These are phyloP conservation scores for Dryobates pubescens DNA, from an alignment of 2,797 vertebrate species.

Conservation along the genomic window DNA sequence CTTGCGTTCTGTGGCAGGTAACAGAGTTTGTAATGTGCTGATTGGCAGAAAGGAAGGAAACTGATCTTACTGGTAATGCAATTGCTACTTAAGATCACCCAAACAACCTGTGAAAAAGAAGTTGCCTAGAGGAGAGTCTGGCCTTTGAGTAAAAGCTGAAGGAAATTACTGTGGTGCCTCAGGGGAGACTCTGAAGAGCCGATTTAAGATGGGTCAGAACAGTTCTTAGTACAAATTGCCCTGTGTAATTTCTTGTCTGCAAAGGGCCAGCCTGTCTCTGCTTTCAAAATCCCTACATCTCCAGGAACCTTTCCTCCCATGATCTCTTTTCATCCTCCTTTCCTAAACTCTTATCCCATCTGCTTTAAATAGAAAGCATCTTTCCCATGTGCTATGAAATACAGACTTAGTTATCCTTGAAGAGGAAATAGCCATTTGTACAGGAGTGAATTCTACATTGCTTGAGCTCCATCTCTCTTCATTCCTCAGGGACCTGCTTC, in stretches of 20 bases:
- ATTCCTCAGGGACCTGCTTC: background rate
- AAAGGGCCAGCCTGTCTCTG: background rate
- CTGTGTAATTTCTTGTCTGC: conserved; percentile 13
- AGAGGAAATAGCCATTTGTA: background rate
- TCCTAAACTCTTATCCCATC: background rate
- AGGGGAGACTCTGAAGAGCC: background rate
- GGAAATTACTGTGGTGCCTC: conserved; percentile 28
- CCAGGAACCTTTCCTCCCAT: background rate
- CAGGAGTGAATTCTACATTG: background rate
- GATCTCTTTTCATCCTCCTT: background rate
- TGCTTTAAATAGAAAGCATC: background rate
- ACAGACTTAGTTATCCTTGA: background rate
- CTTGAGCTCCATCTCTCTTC: background rate
- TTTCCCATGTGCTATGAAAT: background rate
- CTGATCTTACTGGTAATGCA: background rate
- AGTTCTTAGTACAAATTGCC: conserved; percentile 22
- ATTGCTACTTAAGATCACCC: background rate
- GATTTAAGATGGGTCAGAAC: conserved; percentile 12
- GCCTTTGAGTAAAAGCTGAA: conserved; percentile 27
- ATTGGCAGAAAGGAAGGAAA: background rate
- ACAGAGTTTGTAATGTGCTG: background rate
- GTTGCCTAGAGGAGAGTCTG: conserved; percentile 27
- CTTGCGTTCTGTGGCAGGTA: background rate
- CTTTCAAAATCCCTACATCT: background rate
- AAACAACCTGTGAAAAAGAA: background rate